Conservation (phyloP, 2,113 vertebrate species). For the Mesoclemmys tuberculata region DNA sequence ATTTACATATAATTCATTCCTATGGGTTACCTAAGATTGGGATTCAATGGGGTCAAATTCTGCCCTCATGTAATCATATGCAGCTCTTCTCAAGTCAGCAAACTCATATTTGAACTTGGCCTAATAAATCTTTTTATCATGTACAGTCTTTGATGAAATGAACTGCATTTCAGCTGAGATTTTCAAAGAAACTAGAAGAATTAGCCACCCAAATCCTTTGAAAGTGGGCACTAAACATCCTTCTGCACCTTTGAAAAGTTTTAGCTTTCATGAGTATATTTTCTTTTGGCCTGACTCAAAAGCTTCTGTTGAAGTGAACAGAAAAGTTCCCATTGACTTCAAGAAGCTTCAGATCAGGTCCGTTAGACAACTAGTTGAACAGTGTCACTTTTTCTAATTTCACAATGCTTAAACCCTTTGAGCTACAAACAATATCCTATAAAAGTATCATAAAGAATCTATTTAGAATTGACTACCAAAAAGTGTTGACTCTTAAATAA, state of each 20-base stretch:
- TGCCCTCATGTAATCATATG: background rate
- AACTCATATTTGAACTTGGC: background rate
- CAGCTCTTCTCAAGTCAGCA: background rate
- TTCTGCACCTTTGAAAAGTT: too few species aligned
- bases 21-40: background rate
- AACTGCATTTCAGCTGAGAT: background rate
- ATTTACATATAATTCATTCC: background rate
- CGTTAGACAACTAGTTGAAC: background rate
- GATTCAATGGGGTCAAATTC: background rate
- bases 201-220: background rate
- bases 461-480: background rate
- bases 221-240: rapidly evolving
- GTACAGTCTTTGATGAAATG: background rate
- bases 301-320: background rate
- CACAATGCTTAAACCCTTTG: background rate
- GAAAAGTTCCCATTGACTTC: background rate
- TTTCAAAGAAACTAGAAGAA: background rate
- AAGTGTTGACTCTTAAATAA: background rate
- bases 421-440: background rate
- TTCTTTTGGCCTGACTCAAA: background rate
- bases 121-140: background rate
- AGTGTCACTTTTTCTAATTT: rapidly evolving
- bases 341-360: background rate
- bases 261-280: background rate
- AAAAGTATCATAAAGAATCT: rapidly evolving